Evolutionary conservation across 1,140 invertebrate genomes (phyloP).

Genomic region (Drosophila burlai): DNA sequence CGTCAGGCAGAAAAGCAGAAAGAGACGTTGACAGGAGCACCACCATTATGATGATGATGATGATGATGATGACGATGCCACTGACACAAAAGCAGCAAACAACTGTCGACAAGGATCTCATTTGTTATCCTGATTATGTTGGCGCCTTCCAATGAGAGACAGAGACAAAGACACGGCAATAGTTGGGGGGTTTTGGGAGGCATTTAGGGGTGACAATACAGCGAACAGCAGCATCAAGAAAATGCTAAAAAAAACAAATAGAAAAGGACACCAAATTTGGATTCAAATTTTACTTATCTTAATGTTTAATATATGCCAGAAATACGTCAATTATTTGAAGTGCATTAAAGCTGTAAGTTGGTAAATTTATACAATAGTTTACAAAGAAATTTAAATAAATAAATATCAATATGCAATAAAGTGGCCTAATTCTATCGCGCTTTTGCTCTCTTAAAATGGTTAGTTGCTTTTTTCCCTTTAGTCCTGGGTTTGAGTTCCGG

Average conservation of each 20-base stretch:
- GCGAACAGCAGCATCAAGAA: conserved; percentile 1
- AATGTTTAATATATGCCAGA: not conserved
- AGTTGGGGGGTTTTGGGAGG: not conserved
- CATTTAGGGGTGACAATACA: conserved; percentile 13
- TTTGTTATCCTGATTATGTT: conserved; percentile 83
- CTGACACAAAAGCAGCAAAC: conserved; percentile 82
- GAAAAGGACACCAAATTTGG: not conserved
- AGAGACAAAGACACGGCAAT: conserved; percentile 21
- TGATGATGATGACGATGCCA: conserved; percentile 77
- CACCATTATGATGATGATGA: conserved; percentile 15
- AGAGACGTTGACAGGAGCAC: conserved; percentile 66
- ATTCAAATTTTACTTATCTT: not conserved
- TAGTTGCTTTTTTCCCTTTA: too few relatives aligned
- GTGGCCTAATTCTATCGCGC: too few relatives aligned
- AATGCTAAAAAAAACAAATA: not conserved
- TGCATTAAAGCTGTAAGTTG: too few relatives aligned
- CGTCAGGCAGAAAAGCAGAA: conserved; percentile 75
- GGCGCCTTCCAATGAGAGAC: conserved; percentile 70
- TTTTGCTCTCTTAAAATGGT: too few relatives aligned
- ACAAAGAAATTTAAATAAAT: too few relatives aligned
- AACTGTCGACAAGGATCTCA: conserved; percentile 83
- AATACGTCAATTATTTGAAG: too few relatives aligned
- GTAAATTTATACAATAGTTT: not conserved
- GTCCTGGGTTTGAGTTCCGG: too few relatives aligned
- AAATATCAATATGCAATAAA: too few relatives aligned